Conservation (phyloP, 2,797 vertebrate genomes). For the Alauda arvensis region DNA sequence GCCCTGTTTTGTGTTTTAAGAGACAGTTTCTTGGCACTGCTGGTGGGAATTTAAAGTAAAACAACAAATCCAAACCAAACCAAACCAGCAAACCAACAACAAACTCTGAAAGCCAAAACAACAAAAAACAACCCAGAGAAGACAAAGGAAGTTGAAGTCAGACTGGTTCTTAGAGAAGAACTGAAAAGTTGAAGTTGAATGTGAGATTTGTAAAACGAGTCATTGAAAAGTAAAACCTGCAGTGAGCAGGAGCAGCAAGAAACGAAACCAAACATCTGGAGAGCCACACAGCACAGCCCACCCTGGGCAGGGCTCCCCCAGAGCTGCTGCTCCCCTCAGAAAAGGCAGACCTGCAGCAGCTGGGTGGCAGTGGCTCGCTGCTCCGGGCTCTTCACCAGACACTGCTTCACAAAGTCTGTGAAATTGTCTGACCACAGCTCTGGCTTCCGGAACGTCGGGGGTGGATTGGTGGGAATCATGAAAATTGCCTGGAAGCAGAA, state of each 20-base stretch:
- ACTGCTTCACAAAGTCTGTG: constrained; percentile 86
- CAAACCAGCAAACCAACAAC: neutral
- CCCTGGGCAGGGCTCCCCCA: neutral
- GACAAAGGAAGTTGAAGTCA: neutral
- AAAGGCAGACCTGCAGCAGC: constrained; percentile 80
- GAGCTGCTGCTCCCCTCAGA: neutral
- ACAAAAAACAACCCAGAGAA: neutral
- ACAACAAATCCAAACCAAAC: neutral
- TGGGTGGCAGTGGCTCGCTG: constrained; percentile 88
- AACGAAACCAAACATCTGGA: neutral
- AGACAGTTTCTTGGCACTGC: neutral
- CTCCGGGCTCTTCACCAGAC: constrained; percentile 91
- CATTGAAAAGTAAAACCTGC: neutral
- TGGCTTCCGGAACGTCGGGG: constrained; percentile 86
- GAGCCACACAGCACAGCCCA: neutral
- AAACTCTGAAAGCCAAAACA: neutral
- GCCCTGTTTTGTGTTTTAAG: neutral
- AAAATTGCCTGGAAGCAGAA: constrained; percentile 86
- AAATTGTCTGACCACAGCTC: constrained; percentile 84
- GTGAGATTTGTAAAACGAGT: neutral
- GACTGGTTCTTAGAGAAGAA: neutral
- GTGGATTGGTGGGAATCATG: constrained; percentile 95
- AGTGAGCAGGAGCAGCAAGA: neutral
- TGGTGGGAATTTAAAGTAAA: neutral
- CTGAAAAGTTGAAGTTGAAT: neutral